Base-by-base conservation (phyloP, 2,797 vertebrate genomes). In the Myiotriccus ornatus region DNA sequence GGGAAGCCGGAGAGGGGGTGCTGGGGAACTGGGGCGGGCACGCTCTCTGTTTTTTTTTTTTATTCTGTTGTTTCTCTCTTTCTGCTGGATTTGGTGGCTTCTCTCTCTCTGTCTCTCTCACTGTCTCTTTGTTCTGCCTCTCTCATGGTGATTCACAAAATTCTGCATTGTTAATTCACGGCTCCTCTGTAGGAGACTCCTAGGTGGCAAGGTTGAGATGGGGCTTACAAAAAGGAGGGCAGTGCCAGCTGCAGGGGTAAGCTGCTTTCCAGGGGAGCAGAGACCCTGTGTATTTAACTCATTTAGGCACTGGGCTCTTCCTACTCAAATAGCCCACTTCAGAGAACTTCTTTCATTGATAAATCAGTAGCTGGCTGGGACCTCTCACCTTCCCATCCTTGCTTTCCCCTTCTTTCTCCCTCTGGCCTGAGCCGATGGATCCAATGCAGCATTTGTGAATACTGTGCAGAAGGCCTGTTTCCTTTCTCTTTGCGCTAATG, bases 391-490 rank as follows among this genome's bases (percentile, higher is more conserved):
- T 90, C 82, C 88, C 92, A 79, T 93, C 94, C 86, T 87, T 34
- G 81, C 96, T 94, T 93, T 93, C 86, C 93, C 94, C 56, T 93
- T 86, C 93, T 96, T 65, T 75, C 73, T 92, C 78, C 95, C 80
- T 91, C 80, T 91, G 91, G 77, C 83, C 70, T 91, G 49, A 93
- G 91, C 86, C 5, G 0, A 50, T 81, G 76, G 93, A 95, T 94
- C 94, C 91, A 95, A 97, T 97, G 97, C 96, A 96, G 97, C 94
- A 97, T 96, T 97, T 95, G 96, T 97, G 96, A 96, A 96, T 96
- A 95, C 93, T 86, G 74, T 97, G 95, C 91, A 96, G 96, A 97
- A 85, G 91, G 86, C 94, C 87, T 92, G 60, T 96, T 96, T 84
- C 95, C 96, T 96, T 80, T 95, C 90, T 97, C 85, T 94, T 93